Percentiles rank a stretch among this genome's conserved stretches.
These are phyloP conservation scores for Paralichthys olivaceus DNA, from an alignment of 2,113 vertebrate species.

Conservation along the genomic window DNA sequence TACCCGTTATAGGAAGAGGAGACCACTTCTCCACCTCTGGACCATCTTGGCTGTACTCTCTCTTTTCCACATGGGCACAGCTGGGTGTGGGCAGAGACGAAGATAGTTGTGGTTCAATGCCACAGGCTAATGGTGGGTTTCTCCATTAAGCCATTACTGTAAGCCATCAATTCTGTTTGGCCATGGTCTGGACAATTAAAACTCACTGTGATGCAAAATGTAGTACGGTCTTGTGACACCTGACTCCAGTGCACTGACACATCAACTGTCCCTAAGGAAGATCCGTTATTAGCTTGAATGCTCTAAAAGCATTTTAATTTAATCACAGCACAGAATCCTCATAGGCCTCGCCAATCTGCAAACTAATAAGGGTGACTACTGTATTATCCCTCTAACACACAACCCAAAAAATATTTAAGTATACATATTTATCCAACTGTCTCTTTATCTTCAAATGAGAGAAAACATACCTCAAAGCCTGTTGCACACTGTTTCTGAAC, in stretches of 20 bases:
- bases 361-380: conserved; percentile 30
- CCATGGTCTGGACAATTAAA: conserved; percentile 14
- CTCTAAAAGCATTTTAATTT: conserved; percentile 69
- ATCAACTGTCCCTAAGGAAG: conserved; percentile 37
- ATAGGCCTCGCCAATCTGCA: conserved; percentile 32
- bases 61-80: too few species aligned
- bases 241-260: conserved; percentile 16
- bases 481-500: not conserved
- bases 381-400: not conserved
- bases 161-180: conserved; percentile 1
- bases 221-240: not conserved
- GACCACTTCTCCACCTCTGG: not conserved
- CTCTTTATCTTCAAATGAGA: too few species aligned
- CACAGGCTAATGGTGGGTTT: not conserved
- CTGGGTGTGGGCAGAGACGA: not conserved
- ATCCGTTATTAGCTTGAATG: conserved; percentile 53
- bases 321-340: conserved; percentile 47
- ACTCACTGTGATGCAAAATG: conserved; percentile 11
- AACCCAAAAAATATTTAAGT: not conserved
- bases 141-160: conserved; percentile 9
- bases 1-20: not conserved
- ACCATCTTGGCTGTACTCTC: too few species aligned
- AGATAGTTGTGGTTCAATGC: not conserved
- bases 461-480: too few species aligned
- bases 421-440: too few species aligned